phyloP scores from a whole-genome alignment of 2,797 vertebrate species.

The Onychomys arenicola region DNA sequence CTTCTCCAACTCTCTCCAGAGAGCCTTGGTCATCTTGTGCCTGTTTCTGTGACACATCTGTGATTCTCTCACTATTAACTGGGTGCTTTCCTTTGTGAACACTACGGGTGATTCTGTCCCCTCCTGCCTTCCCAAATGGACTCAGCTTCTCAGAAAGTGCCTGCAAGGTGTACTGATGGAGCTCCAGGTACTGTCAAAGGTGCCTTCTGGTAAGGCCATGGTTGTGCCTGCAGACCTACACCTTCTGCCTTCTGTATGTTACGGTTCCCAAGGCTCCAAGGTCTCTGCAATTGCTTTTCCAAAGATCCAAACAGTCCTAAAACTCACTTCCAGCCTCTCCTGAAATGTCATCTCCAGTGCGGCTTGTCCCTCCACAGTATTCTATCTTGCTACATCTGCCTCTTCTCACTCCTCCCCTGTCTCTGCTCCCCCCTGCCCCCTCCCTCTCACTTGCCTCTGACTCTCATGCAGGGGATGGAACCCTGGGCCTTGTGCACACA shows the following conservation, averaged over 20 bases:
- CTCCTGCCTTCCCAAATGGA: neutral
- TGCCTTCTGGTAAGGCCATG: neutral
- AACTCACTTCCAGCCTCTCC: neutral
- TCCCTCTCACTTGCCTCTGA: too few relatives aligned
- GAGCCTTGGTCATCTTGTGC: neutral
- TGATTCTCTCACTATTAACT: neutral
- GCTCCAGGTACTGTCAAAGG: neutral
- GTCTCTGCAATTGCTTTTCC: neutral
- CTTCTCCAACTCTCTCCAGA: too few relatives aligned
- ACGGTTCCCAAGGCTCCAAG: neutral
- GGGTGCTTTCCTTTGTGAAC: neutral
- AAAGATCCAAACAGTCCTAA: neutral
- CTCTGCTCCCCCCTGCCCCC: neutral
- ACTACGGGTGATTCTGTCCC: neutral
- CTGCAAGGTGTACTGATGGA: neutral
- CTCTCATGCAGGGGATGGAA: neutral
- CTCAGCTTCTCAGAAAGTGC: neutral
- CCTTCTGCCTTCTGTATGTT: fast-evolving
- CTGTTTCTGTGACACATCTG: neutral
- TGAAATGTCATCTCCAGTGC: neutral
- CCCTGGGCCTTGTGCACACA: neutral
- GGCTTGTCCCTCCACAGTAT: too few relatives aligned
- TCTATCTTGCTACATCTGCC: neutral
- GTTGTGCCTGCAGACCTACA: neutral
- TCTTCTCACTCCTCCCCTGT: neutral